Conservation (phyloP, 2,888 invertebrate species). For the Melanostoma mellinum region DNA sequence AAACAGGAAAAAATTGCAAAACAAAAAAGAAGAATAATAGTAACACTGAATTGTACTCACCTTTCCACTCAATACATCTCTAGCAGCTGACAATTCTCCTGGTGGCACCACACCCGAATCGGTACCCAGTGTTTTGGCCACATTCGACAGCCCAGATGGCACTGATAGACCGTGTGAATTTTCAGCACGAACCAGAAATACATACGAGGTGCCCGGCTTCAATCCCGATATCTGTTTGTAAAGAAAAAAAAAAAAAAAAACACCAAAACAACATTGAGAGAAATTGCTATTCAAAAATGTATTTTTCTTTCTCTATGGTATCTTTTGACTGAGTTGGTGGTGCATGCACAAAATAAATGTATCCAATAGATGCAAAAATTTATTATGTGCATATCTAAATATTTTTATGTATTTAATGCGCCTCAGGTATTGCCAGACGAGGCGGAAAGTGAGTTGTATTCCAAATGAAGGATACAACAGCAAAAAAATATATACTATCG, state of each 20-base stretch:
- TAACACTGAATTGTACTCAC: slow-evolving; percentile 75
- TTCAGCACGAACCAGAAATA: slow-evolving; percentile 93
- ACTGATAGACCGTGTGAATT: slow-evolving; percentile 92
- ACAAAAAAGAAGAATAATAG: slow-evolving; percentile 10
- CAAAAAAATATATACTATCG: background rate
- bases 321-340: slow-evolving; percentile 4
- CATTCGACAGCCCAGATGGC: slow-evolving; percentile 89
- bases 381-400: slow-evolving; percentile 73
- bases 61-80: slow-evolving; percentile 81
- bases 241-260: slow-evolving; percentile 45
- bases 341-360: slow-evolving; percentile 23
- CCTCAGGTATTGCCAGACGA: slow-evolving; percentile 50
- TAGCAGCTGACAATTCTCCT: slow-evolving; percentile 81
- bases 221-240: slow-evolving; percentile 84
- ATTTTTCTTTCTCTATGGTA: slow-evolving; percentile 11
- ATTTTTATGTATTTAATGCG: slow-evolving; percentile 57
- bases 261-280: slow-evolving; percentile 24
- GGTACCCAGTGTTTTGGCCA: slow-evolving; percentile 85
- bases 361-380: slow-evolving; percentile 68
- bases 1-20: slow-evolving; percentile 10
- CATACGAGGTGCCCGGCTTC: slow-evolving; percentile 91
- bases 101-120: slow-evolving; percentile 81
- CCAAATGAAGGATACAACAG: slow-evolving; percentile 26
- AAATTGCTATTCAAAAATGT: slow-evolving; percentile 44
- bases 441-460: slow-evolving; percentile 62